Evolutionary conservation across 2,113 vertebrate genomes (phyloP), one percentile per base, ranked within the genome.

Genomic region (Harpagus bidentatus): DNA sequence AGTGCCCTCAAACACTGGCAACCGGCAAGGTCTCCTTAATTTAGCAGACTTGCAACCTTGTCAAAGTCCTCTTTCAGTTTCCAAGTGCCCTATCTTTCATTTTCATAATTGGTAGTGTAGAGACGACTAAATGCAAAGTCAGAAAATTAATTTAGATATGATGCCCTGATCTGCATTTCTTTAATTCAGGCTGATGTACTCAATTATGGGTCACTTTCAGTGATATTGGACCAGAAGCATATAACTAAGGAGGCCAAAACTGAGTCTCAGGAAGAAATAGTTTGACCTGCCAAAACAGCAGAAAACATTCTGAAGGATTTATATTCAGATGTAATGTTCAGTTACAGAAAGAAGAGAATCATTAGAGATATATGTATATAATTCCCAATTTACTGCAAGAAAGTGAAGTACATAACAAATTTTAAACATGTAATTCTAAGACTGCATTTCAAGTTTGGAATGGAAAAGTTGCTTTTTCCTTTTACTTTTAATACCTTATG

Each of bases 101-200:
- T 95, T 95, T 88, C 53, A 31, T 95, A 92, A 89, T 63, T 95
- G 82, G 42, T 71, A 76, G n/a, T 42, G 45, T 38, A 88, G 53
- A 71, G 73, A 86, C 67, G 38, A 34, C 61, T 70, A 88, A 93
- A 82, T 67, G 62, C 79, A 80, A 90, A 97, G 84, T 80, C 82
- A 92, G 76, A 73, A 87, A 73, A 92, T 94, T 95, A 93, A 95
- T 97, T 95, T 77, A 90, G 77, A 40, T 89, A 65, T 25, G 93
- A 93, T 92, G 90, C 66, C 40, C 66, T 95, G 72, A 87, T 90
- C 62, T 93, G 66, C 61, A 85, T 85, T 90, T 94, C 80, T 93
- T 93, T 87, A 92, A 82, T 74, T 96, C 34, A 45, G 45, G 69
- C 53, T 86, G 71, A 76, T 65, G 62, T 79, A 65, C 78, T 90